Conservation (phyloP, 2,113 vertebrate species). For the Callionymus lyra region DNA sequence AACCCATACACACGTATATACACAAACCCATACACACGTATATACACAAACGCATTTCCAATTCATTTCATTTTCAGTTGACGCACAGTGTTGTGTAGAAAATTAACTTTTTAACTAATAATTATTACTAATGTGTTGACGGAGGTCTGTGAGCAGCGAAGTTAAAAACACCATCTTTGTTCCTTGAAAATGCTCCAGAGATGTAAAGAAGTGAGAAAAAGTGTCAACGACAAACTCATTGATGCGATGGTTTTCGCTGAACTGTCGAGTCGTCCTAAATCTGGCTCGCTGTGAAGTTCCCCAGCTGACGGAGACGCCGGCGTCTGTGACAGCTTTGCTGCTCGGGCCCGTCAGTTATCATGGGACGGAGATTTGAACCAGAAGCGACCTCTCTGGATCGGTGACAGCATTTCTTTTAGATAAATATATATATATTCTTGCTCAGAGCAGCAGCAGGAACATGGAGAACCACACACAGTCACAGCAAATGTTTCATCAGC, state of each 20-base stretch:
- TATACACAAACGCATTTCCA: too few species aligned
- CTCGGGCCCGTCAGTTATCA: slow-evolving; percentile 52
- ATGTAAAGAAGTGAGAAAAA: too few species aligned
- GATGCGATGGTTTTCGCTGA: slow-evolving; percentile 30
- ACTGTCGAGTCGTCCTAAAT: slow-evolving; percentile 31
- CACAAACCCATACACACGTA: too few species aligned
- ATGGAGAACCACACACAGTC: background rate
- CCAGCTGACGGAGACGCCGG: slow-evolving; percentile 46
- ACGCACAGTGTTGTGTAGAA: too few species aligned
- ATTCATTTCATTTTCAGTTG: too few species aligned
- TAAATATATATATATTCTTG: slow-evolving; percentile 3
- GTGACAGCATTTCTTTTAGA: slow-evolving; percentile 39
- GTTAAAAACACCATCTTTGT: too few species aligned
- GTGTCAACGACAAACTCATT: background rate
- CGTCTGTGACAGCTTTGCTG: slow-evolving; percentile 47
- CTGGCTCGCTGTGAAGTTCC: slow-evolving; percentile 31
- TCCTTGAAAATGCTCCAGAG: too few species aligned
- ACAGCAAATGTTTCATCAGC: slow-evolving; percentile 36
- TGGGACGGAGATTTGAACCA: slow-evolving; percentile 50
- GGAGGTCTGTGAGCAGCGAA: too few species aligned
- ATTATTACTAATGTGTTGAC: too few species aligned
- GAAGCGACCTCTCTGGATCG: slow-evolving; percentile 46
- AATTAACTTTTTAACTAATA: too few species aligned
- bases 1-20: too few species aligned
- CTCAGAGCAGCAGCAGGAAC: slow-evolving; percentile 25